Percentiles rank a stretch among this genome's conserved stretches.
phyloP scores from a whole-genome alignment of 2,113 vertebrate genomes.

The Prunella himalayana region DNA sequence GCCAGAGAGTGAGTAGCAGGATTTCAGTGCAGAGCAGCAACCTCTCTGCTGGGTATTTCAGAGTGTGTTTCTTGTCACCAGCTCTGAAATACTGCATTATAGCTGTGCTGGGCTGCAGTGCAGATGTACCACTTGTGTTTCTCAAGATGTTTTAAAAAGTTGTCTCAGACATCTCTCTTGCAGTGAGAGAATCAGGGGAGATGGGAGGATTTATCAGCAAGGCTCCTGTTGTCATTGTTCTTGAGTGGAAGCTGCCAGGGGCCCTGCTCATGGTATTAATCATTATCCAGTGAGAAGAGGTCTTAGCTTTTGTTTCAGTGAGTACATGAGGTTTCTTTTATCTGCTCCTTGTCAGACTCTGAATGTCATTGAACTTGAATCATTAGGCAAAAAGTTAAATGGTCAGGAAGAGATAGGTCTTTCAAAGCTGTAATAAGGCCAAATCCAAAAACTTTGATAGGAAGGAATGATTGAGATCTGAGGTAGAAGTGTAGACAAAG shows the following conservation, averaged over 20 bases:
- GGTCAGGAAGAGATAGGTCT: neutral
- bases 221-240: neutral
- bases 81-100: neutral
- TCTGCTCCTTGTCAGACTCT: neutral
- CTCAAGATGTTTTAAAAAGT: neutral
- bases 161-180: neutral
- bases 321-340: neutral
- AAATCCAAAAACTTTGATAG: neutral
- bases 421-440: neutral
- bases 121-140: neutral
- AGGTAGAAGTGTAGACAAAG: neutral
- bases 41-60: neutral
- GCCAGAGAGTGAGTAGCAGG: accelerated
- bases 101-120: neutral
- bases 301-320: neutral
- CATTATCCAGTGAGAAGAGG: neutral
- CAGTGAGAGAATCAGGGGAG: neutral
- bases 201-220: neutral
- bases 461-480: neutral
- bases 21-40: neutral
- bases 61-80: neutral
- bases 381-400: neutral
- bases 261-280: neutral
- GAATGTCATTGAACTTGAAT: neutral
- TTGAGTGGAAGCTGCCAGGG: neutral